phyloP scores from a whole-genome alignment of 2,888 invertebrate species.

The Apodemia zela region DNA sequence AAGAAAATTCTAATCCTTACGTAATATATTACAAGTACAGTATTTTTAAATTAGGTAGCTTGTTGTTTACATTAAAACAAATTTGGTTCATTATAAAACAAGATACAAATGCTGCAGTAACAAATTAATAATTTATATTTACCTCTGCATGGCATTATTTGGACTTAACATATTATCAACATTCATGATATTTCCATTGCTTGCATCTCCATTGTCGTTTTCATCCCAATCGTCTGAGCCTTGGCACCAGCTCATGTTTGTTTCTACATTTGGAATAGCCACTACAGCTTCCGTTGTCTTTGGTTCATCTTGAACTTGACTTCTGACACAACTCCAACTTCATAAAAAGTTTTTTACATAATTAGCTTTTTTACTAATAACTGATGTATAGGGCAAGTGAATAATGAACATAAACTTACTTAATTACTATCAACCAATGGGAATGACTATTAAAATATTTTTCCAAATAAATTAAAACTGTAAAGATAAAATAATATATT shows the following conservation, averaged over 20 bases:
- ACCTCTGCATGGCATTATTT: constrained; percentile 66
- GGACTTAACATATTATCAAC: constrained; percentile 77
- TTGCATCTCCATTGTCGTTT: constrained; percentile 80
- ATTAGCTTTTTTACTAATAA: not conserved
- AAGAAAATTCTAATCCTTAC: too few species aligned
- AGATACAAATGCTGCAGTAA: too few species aligned
- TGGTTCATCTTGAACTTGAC: constrained; percentile 84
- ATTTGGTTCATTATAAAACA: too few species aligned
- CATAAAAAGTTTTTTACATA: constrained; percentile 30
- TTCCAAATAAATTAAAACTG: constrained; percentile 10
- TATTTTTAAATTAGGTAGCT: too few species aligned
- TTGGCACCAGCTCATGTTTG: constrained; percentile 84
- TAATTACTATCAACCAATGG: constrained; percentile 13
- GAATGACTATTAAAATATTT: constrained; percentile 8
- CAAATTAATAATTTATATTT: constrained; percentile 28
- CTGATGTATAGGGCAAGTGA: not conserved
- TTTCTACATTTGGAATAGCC: constrained; percentile 52
- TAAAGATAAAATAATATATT: constrained; percentile 2
- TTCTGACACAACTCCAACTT: constrained; percentile 89
- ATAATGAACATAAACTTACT: constrained; percentile 1
- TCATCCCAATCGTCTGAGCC: constrained; percentile 88
- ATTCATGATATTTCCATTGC: constrained; percentile 86
- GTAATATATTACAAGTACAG: not conserved
- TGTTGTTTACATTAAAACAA: too few species aligned
- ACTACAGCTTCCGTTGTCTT: constrained; percentile 46